Conservation (phyloP, 2,113 vertebrate genomes). For the Megaceryle maxima region DNA sequence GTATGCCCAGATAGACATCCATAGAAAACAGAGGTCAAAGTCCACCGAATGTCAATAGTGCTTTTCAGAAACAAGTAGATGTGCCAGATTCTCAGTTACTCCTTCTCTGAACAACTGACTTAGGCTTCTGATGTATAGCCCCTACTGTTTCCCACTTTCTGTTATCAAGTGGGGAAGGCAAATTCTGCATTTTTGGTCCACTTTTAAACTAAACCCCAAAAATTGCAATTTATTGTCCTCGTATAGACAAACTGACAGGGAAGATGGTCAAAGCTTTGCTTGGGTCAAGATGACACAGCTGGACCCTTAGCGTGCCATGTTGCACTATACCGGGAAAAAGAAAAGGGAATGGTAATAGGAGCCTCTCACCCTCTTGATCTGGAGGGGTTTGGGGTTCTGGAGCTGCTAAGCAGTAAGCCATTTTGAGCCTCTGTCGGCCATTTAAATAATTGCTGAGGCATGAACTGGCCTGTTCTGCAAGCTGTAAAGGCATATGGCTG, state of each 20-base stretch:
- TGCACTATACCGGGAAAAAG: not conserved
- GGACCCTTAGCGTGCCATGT: not conserved
- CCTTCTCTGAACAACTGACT: not conserved
- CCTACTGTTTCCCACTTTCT: not conserved
- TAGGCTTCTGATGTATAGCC: not conserved
- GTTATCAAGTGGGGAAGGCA: not conserved
- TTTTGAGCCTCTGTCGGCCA: not conserved
- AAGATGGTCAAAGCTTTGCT: not conserved
- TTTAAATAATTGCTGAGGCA: not conserved
- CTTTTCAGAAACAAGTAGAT: not conserved
- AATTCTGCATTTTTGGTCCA: not conserved
- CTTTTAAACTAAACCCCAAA: not conserved
- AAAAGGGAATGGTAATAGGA: not conserved
- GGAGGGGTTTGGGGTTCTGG: not conserved
- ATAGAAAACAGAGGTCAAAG: not conserved
- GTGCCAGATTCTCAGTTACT: not conserved
- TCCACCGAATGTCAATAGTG: not conserved
- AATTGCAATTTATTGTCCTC: not conserved
- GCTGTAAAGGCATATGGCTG: not conserved
- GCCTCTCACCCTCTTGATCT: not conserved
- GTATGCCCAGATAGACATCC: not conserved
- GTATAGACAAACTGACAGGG: not conserved
- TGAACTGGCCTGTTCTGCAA: not conserved
- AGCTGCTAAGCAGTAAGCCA: not conserved
- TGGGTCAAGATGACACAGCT: not conserved